Evolutionary conservation across 2,888 invertebrate genomes (phyloP).

Genomic region (Xylota sylvarum): DNA sequence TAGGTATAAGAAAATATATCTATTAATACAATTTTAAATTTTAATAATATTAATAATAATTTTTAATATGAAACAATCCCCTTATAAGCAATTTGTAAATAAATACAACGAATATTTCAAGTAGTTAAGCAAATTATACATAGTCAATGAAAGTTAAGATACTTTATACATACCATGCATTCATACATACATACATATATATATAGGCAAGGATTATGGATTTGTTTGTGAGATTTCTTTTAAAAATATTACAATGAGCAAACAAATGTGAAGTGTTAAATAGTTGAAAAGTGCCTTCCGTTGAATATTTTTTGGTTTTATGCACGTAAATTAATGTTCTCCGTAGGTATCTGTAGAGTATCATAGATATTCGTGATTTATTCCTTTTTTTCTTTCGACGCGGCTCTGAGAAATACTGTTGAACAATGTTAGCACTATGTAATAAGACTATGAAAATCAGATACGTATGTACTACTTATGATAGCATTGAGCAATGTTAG

Average conservation of each 20-base stretch:
- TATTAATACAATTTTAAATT: slow-evolving; percentile 5
- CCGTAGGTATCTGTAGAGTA: too few relatives aligned
- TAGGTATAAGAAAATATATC: slow-evolving; percentile 2
- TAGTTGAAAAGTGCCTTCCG: neutral
- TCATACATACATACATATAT: neutral
- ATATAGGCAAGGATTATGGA: neutral
- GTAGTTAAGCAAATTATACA: slow-evolving; percentile 72
- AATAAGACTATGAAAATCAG: too few relatives aligned
- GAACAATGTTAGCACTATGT: too few relatives aligned
- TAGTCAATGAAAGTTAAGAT: slow-evolving; percentile 26
- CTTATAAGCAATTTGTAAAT: slow-evolving; percentile 71
- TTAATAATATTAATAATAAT: slow-evolving; percentile 2
- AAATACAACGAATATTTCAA: slow-evolving; percentile 72
- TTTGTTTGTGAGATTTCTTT: neutral
- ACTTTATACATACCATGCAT: neutral
- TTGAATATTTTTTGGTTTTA: neutral
- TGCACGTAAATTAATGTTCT: too few relatives aligned
- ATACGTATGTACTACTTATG: too few relatives aligned
- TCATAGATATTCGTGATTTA: too few relatives aligned
- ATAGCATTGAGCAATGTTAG: too few relatives aligned
- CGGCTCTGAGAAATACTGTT: too few relatives aligned
- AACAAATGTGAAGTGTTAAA: neutral
- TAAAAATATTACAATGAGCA: neutral
- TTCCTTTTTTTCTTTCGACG: too few relatives aligned
- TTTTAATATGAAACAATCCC: slow-evolving; percentile 21